Evolutionary conservation across 2,113 vertebrate species (phyloP), one percentile per base, ranked within the genome.

Genomic region (Catagonus wagneri): DNA sequence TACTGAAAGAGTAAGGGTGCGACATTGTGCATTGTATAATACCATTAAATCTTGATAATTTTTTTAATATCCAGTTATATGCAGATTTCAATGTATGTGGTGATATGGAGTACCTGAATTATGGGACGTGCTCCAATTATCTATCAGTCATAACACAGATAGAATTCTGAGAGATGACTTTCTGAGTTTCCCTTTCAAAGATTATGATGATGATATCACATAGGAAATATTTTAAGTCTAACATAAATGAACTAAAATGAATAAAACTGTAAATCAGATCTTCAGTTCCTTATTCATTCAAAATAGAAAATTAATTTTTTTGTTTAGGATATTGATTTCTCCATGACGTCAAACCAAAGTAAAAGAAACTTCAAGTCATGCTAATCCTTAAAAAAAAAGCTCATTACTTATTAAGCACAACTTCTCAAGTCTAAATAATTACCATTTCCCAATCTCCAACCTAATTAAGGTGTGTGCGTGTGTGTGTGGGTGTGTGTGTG

Each of bases 381-480:
- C 16, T 93, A 86, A 54, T 93, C 44, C 63, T 72, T 14, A 87
- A 96, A 92, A 93, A 93, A 71, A 74, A 83, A 13, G 8, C 72
- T 75, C 13, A 72, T 86, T 72, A 71, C 63, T 87, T 83, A 84
- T 32, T 69, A 94, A 75, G 34, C 29, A 25, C 23, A 76, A 79
- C 6, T 83, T 92, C 19, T 83, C 9, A 85, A 10, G 29, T 54
- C 44, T 92, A 78, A 89, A 86, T 80, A 92, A 75, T 72, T 94
- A 81, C 89, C 54, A 78, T 75, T 71, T 52, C 2, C 7, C 54
- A 60, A 27, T 66, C 6, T 68, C 23, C 68, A 83, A 81, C 76
- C 11, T 27, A 85, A 60, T 17, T 34, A 50, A 56, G 4, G 23
- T 10, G 32, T 60, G 10, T 72, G 60, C 16, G 19, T 68, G 16